phyloP scores from a whole-genome alignment of 2,113 vertebrate species.

The Orcinus orca region DNA sequence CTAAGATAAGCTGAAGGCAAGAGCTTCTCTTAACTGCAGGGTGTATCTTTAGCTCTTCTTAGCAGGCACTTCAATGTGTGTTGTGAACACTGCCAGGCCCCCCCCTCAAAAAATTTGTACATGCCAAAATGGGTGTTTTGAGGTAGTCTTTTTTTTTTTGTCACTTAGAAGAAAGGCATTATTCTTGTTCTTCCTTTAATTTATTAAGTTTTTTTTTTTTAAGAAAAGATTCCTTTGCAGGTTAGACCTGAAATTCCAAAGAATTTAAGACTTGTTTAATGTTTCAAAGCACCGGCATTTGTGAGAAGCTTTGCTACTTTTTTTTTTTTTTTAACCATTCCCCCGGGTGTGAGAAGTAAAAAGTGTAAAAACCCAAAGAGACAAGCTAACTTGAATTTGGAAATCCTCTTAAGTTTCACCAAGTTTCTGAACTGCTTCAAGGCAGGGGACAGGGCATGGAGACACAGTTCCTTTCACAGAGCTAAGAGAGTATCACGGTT shows the following conservation, averaged over 20 bases:
- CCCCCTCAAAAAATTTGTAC: constrained; percentile 83
- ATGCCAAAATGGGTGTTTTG: constrained; percentile 88
- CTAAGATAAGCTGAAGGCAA: constrained; percentile 87
- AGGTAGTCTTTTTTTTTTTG: constrained; percentile 87
- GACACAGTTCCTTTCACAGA: not conserved
- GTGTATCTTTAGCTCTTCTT: constrained; percentile 89
- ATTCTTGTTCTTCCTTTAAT: constrained; percentile 83
- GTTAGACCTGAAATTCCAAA: constrained; percentile 92
- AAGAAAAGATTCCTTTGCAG: constrained; percentile 86
- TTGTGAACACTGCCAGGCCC: constrained; percentile 94
- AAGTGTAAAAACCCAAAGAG: constrained; percentile 82
- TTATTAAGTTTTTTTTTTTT: constrained; percentile 85
- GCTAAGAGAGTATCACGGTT: not conserved
- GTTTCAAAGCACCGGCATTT: constrained; percentile 92
- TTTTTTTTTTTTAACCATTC: constrained; percentile 82
- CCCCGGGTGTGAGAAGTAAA: constrained; percentile 88
- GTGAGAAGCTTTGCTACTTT: constrained; percentile 83
- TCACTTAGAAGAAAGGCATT: constrained; percentile 87
- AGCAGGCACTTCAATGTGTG: constrained; percentile 89
- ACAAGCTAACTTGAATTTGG: constrained; percentile 87
- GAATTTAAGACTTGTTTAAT: constrained; percentile 87
- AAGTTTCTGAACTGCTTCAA: constrained; percentile 35
- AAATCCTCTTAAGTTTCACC: constrained; percentile 75
- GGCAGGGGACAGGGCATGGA: not conserved
- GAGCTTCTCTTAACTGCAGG: constrained; percentile 84